Percentiles rank a stretch among this genome's conserved stretches.
phyloP scores from a whole-genome alignment of 2,797 vertebrate species.

The Carcharodon carcharias region DNA sequence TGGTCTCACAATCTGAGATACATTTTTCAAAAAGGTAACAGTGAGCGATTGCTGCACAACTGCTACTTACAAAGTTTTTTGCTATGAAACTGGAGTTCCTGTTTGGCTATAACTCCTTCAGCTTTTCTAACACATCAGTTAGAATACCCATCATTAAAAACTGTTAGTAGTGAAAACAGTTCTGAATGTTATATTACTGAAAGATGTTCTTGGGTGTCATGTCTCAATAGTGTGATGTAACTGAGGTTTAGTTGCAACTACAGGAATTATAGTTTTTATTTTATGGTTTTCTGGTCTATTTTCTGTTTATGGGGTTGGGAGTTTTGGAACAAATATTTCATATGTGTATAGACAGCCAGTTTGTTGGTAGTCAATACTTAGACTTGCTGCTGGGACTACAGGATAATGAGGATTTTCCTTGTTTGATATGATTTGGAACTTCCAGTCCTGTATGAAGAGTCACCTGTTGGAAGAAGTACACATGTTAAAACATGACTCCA shows the following conservation, averaged over 20 bases:
- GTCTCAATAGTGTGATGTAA: not conserved
- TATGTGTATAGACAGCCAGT: not conserved
- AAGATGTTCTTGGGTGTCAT: not conserved
- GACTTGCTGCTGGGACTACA: conserved; percentile 4
- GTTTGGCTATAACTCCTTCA: not conserved
- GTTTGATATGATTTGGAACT: conserved; percentile 67
- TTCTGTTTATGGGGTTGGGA: not conserved
- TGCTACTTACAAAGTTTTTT: not conserved
- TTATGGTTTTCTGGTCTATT: not conserved
- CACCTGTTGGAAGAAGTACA: conserved; percentile 64
- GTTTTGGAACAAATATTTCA: not conserved
- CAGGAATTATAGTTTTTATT: not conserved
- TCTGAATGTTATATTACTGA: not conserved
- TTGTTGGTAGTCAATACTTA: conserved; percentile 28
- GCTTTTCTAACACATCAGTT: not conserved
- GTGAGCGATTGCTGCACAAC: not conserved
- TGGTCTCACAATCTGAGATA: not conserved
- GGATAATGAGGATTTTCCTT: conserved; percentile 18
- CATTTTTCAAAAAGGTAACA: not conserved
- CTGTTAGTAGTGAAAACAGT: not conserved
- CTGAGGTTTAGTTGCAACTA: not conserved
- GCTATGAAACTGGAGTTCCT: not conserved
- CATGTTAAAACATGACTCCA: not conserved
- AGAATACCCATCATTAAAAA: not conserved
- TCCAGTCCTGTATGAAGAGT: conserved; percentile 87